A percentile compares a stretch with the other conserved stretches of the same genome.
Evolutionary conservation across 1,140 invertebrate species (phyloP).

Genomic region (Theocolax elegans): DNA sequence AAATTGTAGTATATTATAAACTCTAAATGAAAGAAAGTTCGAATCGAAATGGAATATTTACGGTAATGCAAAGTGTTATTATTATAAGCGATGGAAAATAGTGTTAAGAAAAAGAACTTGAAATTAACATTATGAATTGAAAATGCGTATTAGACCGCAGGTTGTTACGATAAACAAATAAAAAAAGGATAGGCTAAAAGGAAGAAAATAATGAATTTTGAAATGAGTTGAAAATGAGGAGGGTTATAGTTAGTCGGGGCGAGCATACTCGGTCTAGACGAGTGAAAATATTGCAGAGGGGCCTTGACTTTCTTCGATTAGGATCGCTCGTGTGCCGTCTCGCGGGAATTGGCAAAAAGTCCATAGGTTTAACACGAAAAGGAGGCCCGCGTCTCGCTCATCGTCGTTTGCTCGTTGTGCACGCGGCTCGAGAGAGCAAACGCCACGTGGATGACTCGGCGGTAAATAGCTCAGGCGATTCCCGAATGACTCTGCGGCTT

Average conservation of each 20-base stretch:
- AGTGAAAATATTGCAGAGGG: slow-evolving; percentile 1
- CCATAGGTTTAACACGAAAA: slow-evolving; percentile 36
- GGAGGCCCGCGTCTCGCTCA: background rate
- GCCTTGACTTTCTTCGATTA: slow-evolving; percentile 40
- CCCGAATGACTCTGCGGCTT: slow-evolving; percentile 52
- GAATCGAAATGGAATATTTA: too few relatives aligned
- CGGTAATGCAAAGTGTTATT: too few relatives aligned
- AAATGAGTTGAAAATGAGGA: background rate
- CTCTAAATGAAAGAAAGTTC: too few relatives aligned
- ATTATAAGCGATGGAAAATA: too few relatives aligned
- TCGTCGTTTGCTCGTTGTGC: background rate
- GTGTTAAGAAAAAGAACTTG: too few relatives aligned
- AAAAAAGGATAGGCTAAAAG: too few relatives aligned
- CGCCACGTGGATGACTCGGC: slow-evolving; percentile 48
- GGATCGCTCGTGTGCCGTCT: slow-evolving; percentile 24
- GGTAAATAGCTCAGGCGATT: slow-evolving; percentile 44
- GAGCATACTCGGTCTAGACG: background rate
- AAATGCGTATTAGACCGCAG: too few relatives aligned
- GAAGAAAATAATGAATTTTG: too few relatives aligned
- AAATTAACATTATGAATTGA: too few relatives aligned
- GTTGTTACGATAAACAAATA: too few relatives aligned
- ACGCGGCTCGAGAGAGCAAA: background rate
- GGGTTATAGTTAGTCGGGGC: background rate
- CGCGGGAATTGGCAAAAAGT: slow-evolving; percentile 40
- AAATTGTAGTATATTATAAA: too few relatives aligned